Percentiles rank a stretch among this genome's conserved stretches.
These are phyloP conservation scores for Apis laboriosa DNA, from an alignment of 1,140 invertebrate species.

Conservation along the genomic window DNA sequence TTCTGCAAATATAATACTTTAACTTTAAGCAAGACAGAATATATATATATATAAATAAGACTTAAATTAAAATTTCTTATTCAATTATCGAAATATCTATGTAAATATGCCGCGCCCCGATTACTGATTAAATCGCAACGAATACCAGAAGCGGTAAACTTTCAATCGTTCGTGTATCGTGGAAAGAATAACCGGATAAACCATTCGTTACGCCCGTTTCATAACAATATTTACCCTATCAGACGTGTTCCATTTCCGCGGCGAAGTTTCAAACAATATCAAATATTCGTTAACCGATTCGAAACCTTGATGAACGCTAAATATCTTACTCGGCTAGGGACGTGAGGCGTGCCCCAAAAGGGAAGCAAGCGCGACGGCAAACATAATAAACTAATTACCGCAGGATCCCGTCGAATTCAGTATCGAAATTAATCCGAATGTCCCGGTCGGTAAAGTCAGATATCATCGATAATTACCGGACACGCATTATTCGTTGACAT, in stretches of 20 bases:
- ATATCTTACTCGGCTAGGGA: conserved; percentile 23
- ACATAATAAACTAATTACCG: conserved; percentile 54
- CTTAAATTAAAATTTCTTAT: too few species aligned
- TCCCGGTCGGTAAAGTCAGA: conserved; percentile 39
- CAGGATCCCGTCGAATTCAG: conserved; percentile 40
- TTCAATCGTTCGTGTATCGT: not conserved
- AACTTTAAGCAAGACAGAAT: too few species aligned
- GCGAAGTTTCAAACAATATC: conserved; percentile 14
- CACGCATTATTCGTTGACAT: conserved; percentile 56
- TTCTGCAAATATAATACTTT: too few species aligned
- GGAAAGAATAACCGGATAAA: not conserved
- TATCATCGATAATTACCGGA: conserved; percentile 58
- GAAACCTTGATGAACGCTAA: conserved; percentile 23
- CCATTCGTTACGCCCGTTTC: not conserved
- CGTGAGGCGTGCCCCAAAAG: not conserved
- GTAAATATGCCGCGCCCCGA: too few species aligned
- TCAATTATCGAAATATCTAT: not conserved
- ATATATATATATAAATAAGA: too few species aligned
- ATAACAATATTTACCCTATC: not conserved
- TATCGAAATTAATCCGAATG: conserved; percentile 52
- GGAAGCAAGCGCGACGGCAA: conserved; percentile 32
- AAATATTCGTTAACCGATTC: conserved; percentile 29
- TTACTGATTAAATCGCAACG: not conserved
- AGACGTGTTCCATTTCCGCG: conserved; percentile 1
- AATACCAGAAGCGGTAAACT: not conserved